Evolutionary conservation across 2,888 invertebrate species (phyloP).

Genomic region (Hesperia comma): DNA sequence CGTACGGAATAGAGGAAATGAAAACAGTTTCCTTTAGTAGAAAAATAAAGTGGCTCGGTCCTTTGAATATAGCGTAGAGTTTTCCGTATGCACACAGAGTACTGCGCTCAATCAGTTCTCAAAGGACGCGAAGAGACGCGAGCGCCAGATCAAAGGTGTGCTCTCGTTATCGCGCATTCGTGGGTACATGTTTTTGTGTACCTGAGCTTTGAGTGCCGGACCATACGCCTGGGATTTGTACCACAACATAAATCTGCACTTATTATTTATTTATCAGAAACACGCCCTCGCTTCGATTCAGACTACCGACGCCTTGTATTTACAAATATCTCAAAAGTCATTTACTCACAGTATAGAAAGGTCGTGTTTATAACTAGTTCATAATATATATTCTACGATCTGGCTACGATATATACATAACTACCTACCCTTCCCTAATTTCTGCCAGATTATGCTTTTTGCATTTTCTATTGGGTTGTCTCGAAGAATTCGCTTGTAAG

Average conservation of each 20-base stretch:
- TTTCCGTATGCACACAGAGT: slow-evolving; percentile 78
- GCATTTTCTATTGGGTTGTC: too few species aligned
- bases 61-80: slow-evolving; percentile 58
- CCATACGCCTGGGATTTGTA: not conserved
- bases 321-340: too few species aligned
- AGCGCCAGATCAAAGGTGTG: slow-evolving; percentile 69
- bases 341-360: not conserved
- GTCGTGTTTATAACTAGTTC: not conserved
- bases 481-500: too few species aligned
- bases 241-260: slow-evolving; percentile 2
- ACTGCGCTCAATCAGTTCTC: slow-evolving; percentile 79
- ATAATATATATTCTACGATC: too few species aligned
- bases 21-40: slow-evolving; percentile 60
- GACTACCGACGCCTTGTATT: not conserved
- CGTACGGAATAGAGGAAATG: slow-evolving; percentile 26
- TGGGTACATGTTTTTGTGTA: not conserved
- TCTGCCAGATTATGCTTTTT: too few species aligned
- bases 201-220: slow-evolving; percentile 2
- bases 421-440: too few species aligned
- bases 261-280: not conserved
- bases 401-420: too few species aligned
- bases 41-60: slow-evolving; percentile 63
- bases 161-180: slow-evolving; percentile 54
- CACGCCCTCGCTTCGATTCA: not conserved
- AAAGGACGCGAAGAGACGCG: slow-evolving; percentile 73